Conservation (phyloP, 1,140 invertebrate species). For the Elysia chlorotica region DNA sequence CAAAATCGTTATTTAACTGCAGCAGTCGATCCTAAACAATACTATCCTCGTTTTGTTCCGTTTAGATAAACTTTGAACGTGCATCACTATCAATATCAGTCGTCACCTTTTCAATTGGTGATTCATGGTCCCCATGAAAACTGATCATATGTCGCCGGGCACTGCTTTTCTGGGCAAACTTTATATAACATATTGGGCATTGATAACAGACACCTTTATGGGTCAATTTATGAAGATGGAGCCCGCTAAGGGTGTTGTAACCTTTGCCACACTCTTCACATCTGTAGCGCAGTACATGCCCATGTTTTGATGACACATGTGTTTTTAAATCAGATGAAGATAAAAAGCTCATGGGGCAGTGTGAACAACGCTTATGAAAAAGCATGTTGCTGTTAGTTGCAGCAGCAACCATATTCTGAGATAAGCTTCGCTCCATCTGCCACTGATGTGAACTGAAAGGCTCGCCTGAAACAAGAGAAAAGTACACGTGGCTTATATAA, state of each 20-base stretch:
- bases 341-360: neutral
- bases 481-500: too few relatives aligned
- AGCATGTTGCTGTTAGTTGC: too few relatives aligned
- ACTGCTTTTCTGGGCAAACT: conserved; percentile 4
- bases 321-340: neutral
- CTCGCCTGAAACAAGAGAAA: too few relatives aligned
- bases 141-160: conserved; percentile 1
- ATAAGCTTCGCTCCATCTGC: too few relatives aligned
- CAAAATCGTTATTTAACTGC: neutral
- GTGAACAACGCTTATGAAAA: too few relatives aligned
- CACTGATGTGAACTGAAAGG: too few relatives aligned
- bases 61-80: neutral
- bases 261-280: conserved; percentile 10
- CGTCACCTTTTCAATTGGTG: too few relatives aligned
- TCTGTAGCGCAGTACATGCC: neutral
- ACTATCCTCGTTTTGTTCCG: neutral
- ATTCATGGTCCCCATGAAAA: too few relatives aligned
- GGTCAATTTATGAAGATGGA: conserved; percentile 4
- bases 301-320: neutral
- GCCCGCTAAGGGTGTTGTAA: conserved; percentile 1
- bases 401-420: too few relatives aligned
- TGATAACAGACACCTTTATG: conserved; percentile 3
- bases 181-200: conserved; percentile 2
- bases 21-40: neutral
- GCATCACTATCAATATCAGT: too few relatives aligned